These are phyloP conservation scores for Upupa epops DNA, from an alignment of 2,113 vertebrate genomes.

Conservation along the genomic window DNA sequence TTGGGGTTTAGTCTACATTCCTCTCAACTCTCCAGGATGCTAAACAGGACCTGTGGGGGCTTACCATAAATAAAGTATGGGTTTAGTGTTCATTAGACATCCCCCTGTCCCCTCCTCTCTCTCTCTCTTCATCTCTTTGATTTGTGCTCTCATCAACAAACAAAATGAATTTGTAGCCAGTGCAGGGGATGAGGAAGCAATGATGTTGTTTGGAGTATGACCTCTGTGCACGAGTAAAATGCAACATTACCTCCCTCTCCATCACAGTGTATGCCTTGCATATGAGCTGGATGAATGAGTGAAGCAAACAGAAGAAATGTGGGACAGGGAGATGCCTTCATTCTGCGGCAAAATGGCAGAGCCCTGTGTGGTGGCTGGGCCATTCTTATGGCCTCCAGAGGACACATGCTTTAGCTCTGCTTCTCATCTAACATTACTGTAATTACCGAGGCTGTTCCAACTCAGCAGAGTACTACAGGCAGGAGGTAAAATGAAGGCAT, in stretches of 20 bases:
- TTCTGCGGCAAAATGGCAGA: background rate
- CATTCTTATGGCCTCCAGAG: background rate
- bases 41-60: conserved; percentile 39
- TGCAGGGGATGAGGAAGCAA: background rate
- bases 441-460: background rate
- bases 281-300: background rate
- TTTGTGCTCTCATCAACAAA: background rate
- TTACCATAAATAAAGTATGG: conserved; percentile 29
- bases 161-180: background rate
- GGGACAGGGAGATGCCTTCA: background rate
- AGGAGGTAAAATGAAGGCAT: background rate
- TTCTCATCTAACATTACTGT: background rate
- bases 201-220: background rate
- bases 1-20: conserved; percentile 36
- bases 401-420: background rate
- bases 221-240: background rate
- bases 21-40: background rate
- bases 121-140: background rate
- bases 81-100: conserved; percentile 42
- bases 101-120: conserved; percentile 29
- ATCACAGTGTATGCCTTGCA: background rate
- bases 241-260: background rate
- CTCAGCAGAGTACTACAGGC: background rate
- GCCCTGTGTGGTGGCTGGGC: fast-evolving
- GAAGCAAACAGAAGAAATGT: background rate